Percentiles rank a stretch among this genome's conserved stretches.
These are phyloP conservation scores for Aldabrachelys gigantea DNA, from an alignment of 2,113 vertebrate genomes.

Conservation along the genomic window DNA sequence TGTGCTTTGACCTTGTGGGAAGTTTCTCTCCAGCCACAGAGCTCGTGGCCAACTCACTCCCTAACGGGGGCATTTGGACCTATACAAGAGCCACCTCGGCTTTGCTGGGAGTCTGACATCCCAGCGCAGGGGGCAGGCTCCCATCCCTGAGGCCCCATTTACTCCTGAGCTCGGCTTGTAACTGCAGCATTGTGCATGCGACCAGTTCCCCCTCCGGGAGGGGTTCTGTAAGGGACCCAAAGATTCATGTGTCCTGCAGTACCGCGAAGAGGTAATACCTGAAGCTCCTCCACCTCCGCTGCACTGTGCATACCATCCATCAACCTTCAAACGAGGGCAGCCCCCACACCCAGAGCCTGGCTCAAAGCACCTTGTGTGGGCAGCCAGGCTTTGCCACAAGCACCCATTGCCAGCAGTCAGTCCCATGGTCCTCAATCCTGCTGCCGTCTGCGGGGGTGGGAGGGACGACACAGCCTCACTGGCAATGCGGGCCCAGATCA, in stretches of 20 bases:
- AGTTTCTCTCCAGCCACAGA: no score
- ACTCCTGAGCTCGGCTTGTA: background rate
- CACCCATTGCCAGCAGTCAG: background rate
- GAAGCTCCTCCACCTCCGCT: no score
- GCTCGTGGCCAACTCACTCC: no score
- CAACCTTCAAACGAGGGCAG: background rate
- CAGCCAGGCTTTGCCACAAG: background rate
- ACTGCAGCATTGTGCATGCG: background rate
- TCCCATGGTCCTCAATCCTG: background rate
- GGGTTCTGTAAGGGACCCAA: background rate
- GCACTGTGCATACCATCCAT: background rate
- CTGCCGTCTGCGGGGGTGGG: background rate
- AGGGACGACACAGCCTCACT: no score
- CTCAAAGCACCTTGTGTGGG: background rate
- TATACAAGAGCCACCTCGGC: background rate
- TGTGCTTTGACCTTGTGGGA: background rate
- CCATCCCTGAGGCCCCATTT: background rate
- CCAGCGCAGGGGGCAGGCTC: background rate
- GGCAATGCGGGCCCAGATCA: background rate
- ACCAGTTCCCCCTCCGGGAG: no score
- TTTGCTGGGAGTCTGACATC: background rate
- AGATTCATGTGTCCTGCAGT: no score
- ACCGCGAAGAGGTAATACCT: no score
- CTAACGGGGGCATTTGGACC: background rate
- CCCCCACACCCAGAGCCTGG: background rate